Base-by-base conservation (phyloP, 2,113 vertebrate genomes). In the Erythrolamprus reginae region DNA sequence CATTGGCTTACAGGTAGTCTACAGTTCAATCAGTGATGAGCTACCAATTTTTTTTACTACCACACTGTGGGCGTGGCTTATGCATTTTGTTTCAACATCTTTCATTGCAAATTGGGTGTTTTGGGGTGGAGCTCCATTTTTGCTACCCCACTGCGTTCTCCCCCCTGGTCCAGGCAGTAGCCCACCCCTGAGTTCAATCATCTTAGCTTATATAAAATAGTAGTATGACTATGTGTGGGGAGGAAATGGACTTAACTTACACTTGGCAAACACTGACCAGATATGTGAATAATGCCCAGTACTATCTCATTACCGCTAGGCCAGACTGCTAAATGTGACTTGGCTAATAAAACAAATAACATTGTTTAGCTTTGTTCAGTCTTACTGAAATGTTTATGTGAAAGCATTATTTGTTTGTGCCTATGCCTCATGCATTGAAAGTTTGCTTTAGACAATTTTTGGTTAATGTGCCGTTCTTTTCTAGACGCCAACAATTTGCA, bases 381-480 rank as follows among this genome's bases (percentile, higher is more conserved):
- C n/a, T 53, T 42, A 65, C 52, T 42, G 47, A 52, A 61, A 24
- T 4, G 1, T 24, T 28, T 47, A 2, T 55, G 3, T n/a, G 23
- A 53, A 21, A 26, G 42, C 33, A 47, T 56, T 55, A 23, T 15
- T 48, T 13, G 21, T 47, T 48, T 83, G 6, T 17, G 12, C 1
- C 12, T 23, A n/a, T 85, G 55, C 28, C 82, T 47, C 21, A 86
- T 38, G 1, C 83, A 53, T 70, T 84, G 86, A 89, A 93, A 92
- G 8, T 0, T 3, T 3, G 15, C 13, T 15, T 45, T 92, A 90
- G 19, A 4, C 82, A 23, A 26, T 82, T 23, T 53, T 86, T 26
- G 86, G 61, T 42, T 42, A 93, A 15, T n/a, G 56, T 91, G 89
- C 45, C 0, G 9, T 77, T 10, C 87, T 1, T 87, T 93, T 93